These are phyloP conservation scores for Potamarius usumacintae DNA, from an alignment of 2,113 vertebrate genomes.

Conservation along the genomic window DNA sequence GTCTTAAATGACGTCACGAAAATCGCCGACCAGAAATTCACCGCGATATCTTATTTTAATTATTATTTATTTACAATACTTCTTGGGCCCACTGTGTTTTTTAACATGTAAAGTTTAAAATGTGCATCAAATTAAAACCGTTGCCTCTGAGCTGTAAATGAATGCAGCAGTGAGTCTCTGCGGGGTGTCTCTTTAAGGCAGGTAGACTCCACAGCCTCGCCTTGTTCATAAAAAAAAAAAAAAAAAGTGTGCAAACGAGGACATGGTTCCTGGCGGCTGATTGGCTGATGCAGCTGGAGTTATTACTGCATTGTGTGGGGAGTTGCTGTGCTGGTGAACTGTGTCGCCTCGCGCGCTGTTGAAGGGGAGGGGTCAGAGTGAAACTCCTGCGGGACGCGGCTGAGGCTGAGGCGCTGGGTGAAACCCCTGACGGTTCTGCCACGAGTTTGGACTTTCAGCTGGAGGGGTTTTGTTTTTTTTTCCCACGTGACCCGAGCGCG, in stretches of 20 bases:
- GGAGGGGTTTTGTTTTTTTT: slow-evolving; percentile 21
- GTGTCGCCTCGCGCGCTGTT: neutral
- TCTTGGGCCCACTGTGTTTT: no score
- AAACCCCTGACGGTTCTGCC: neutral
- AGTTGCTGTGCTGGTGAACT: neutral
- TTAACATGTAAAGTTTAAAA: no score
- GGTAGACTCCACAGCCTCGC: slow-evolving; percentile 50
- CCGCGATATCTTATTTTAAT: no score
- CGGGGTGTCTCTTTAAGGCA: slow-evolving; percentile 45
- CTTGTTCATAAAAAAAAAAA: slow-evolving; percentile 19
- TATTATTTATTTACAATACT: no score
- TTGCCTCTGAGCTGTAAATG: no score
- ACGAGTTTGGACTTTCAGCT: slow-evolving; percentile 63
- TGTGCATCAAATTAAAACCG: no score
- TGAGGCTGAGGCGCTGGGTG: no score
- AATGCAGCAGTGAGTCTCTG: neutral
- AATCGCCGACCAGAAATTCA: no score
- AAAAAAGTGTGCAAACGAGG: slow-evolving; percentile 49
- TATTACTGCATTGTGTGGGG: slow-evolving; percentile 7
- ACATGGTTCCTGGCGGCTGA: slow-evolving; percentile 42
- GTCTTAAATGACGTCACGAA: no score
- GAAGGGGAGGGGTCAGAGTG: slow-evolving; percentile 1
- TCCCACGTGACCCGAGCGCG: neutral
- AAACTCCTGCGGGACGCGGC: neutral
- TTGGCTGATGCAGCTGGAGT: slow-evolving; percentile 54